A percentile compares a stretch with the other conserved stretches of the same genome.
phyloP scores from a whole-genome alignment of 2,888 invertebrate genomes.

The Leptopterna dolabrata region DNA sequence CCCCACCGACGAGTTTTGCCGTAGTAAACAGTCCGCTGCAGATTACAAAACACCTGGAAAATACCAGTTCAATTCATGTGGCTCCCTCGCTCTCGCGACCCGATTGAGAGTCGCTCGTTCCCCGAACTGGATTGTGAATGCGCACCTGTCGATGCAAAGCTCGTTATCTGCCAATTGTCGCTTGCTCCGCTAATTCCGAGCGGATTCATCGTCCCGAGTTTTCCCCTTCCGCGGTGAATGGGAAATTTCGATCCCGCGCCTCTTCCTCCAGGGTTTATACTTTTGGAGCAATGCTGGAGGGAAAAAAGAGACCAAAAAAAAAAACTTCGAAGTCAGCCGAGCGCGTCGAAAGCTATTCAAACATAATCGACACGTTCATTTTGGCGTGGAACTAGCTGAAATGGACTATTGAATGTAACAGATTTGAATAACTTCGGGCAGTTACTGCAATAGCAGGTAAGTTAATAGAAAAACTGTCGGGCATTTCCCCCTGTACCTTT shows the following conservation, averaged over 20 bases:
- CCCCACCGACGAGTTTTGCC: background rate
- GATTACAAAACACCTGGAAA: slow-evolving; percentile 29
- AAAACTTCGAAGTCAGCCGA: no score
- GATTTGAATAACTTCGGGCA: no score
- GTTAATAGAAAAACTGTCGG: no score
- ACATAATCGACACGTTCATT: no score
- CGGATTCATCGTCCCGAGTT: background rate
- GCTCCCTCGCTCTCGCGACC: background rate
- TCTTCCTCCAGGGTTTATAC: background rate
- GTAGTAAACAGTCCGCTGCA: background rate
- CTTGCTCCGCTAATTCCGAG: slow-evolving; percentile 22
- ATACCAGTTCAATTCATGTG: background rate
- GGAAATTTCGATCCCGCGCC: background rate
- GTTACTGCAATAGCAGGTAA: no score
- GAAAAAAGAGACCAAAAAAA: background rate
- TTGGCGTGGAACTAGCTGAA: no score
- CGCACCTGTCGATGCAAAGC: slow-evolving; percentile 29
- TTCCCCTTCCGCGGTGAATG: background rate
- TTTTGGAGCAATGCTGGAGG: background rate
- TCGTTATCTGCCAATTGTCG: slow-evolving; percentile 29
- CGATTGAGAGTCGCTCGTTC: slow-evolving; percentile 27
- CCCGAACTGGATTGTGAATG: slow-evolving; percentile 13
- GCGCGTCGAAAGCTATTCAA: no score
- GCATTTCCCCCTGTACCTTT: no score
- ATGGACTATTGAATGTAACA: no score